These are phyloP conservation scores for Aphidius ervi DNA, from an alignment of 1,140 invertebrate genomes.

Conservation along the genomic window DNA sequence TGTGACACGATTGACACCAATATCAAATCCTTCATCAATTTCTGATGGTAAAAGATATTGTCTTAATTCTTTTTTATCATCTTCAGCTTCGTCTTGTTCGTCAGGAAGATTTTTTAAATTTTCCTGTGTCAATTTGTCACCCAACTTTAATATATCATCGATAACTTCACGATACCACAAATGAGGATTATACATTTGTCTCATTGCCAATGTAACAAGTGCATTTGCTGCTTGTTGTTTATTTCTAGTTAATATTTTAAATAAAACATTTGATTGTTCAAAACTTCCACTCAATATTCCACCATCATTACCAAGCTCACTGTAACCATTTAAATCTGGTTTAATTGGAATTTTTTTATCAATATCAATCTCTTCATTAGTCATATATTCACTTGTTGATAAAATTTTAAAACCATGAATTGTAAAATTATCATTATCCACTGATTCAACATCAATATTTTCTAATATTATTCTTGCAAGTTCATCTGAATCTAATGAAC, in stretches of 20 bases:
- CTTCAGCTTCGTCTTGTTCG: constrained; percentile 26
- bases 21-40: constrained; percentile 40
- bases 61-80: constrained; percentile 32
- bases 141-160: constrained; percentile 45
- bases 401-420: constrained; percentile 39
- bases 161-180: constrained; percentile 41
- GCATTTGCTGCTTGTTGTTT: constrained; percentile 44
- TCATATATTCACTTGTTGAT: constrained; percentile 31
- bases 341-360: constrained; percentile 33
- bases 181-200: constrained; percentile 40
- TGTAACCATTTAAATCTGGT: constrained; percentile 36
- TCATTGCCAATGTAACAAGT: constrained; percentile 38
- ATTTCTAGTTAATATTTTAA: constrained; percentile 35
- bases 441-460: constrained; percentile 20
- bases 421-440: constrained; percentile 26
- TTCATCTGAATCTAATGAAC: constrained; percentile 27
- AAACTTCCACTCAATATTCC: constrained; percentile 37
- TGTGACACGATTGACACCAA: constrained; percentile 39
- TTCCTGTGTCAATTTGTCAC: constrained; percentile 36
- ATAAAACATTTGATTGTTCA: constrained; percentile 34
- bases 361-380: constrained; percentile 37
- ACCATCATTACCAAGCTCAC: constrained; percentile 28
- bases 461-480: constrained; percentile 29
- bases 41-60: constrained; percentile 49
- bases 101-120: constrained; percentile 47